Base-by-base conservation (phyloP, 2,797 vertebrate genomes). In the Lycodopsis pacificus region DNA sequence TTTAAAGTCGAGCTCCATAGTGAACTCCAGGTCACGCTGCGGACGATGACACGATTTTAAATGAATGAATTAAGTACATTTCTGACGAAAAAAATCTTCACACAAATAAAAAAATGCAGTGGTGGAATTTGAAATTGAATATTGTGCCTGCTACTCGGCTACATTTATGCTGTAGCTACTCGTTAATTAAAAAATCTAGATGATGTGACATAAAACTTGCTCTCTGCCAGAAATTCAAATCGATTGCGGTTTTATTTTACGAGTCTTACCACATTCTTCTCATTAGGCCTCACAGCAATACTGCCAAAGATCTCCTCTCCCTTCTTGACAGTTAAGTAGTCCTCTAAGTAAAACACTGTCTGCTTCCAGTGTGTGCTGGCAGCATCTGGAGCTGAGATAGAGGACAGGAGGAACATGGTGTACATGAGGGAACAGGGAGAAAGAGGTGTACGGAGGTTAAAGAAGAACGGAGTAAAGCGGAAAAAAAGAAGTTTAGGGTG, bases 301-400 rank as follows among this genome's bases (percentile, higher is more conserved):
- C 97, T 97, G 75, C 98, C 98, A 54, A 96, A 97, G 84, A 99
- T 97, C 92, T 99, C 98, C 87, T 99, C 98, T 73, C 98, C 98
- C 81, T 97, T 96, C 93, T 96, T 96, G 83, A 99, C 98, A 15
- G 98, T 99, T 88, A 99, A 93, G 81, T 98, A 99, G 90, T 99
- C 98, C 92, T 99, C 98, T 89, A 99, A 85, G 91, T 99, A 99
- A 95, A 99, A 99, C 76, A 99, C 98, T 0, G 98, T 99, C 95
- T 99, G 98, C 89, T 99, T 99, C 98, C 98, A 99, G 94, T 99
- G 98, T 38, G 98, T 99, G 85, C 97, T 98, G 56, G 97, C 96
- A 54, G 97, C 97, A 64, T 99, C 97, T 3, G 98, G 98, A 86
- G 97, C 98, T 99, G 84, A 65, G 42, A 58, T 7, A 54, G 30